These are phyloP conservation scores for Cryptotermes secundus DNA, from an alignment of 1,140 invertebrate genomes.

Conservation along the genomic window DNA sequence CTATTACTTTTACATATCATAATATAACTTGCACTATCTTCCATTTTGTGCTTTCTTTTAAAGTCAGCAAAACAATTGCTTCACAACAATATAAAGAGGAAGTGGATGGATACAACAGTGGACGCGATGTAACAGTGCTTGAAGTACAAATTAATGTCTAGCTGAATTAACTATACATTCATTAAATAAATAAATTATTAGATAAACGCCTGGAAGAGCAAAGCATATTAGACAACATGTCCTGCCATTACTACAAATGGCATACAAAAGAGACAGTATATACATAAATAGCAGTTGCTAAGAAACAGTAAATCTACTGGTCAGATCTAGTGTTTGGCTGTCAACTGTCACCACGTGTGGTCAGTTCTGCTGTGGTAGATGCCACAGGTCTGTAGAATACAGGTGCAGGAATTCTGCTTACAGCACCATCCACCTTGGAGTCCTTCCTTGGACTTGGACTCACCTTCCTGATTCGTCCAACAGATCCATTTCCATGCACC, in stretches of 20 bases:
- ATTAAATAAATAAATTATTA: conserved; percentile 20
- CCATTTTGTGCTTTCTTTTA: not conserved
- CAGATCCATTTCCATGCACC: conserved; percentile 56
- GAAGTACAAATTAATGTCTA: not conserved
- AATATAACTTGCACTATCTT: not conserved
- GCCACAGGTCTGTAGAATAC: conserved; percentile 26
- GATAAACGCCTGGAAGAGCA: not conserved
- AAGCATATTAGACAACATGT: not conserved
- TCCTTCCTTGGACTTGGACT: conserved; percentile 28
- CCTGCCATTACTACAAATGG: not conserved
- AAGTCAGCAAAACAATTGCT: not conserved
- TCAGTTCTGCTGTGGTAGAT: not conserved
- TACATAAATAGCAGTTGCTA: not conserved
- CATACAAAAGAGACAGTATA: not conserved
- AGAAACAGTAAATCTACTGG: not conserved
- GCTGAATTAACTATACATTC: conserved; percentile 4
- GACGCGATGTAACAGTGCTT: not conserved
- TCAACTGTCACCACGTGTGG: not conserved
- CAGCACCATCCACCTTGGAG: conserved; percentile 27
- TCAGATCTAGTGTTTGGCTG: not conserved
- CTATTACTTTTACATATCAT: not conserved
- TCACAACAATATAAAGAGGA: not conserved
- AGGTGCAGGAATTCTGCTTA: conserved; percentile 33
- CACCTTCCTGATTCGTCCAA: conserved; percentile 21
- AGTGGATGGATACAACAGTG: not conserved